A percentile compares a stretch with the other conserved stretches of the same genome.
Evolutionary conservation across 2,888 invertebrate genomes (phyloP).

Genomic region (Dusona sp.): DNA sequence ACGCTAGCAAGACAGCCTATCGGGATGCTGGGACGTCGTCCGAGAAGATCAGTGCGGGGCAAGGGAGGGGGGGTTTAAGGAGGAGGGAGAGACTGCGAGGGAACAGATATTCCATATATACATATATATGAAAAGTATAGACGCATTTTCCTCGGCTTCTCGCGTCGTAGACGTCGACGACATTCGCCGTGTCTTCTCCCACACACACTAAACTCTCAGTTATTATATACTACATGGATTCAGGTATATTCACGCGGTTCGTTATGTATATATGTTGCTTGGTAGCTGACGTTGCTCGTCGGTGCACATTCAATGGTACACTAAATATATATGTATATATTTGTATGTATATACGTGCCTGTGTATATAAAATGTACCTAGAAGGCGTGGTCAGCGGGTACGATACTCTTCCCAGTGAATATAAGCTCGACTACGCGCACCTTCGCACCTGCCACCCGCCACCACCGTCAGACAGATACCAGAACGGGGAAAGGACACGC

Average conservation of each 20-base stretch:
- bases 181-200: constrained; percentile 61
- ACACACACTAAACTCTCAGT: background rate
- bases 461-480: constrained; percentile 48
- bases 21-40: constrained; percentile 62
- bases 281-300: constrained; percentile 65
- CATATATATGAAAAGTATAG: constrained; percentile 2
- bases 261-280: background rate
- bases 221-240: constrained; percentile 18
- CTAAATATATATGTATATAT: constrained; percentile 21
- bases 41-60: constrained; percentile 48
- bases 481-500: constrained; percentile 82
- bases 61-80: constrained; percentile 24
- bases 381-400: constrained; percentile 81
- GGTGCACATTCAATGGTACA: constrained; percentile 28
- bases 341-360: background rate
- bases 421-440: constrained; percentile 79
- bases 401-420: constrained; percentile 53
- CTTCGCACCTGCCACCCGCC: constrained; percentile 82
- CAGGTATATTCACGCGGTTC: background rate
- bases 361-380: constrained; percentile 14
- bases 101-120: constrained; percentile 71
- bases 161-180: constrained; percentile 68
- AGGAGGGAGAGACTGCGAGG: constrained; percentile 63
- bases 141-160: constrained; percentile 59
- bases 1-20: constrained; percentile 57